A percentile compares a stretch with the other conserved stretches of the same genome.
phyloP scores from a whole-genome alignment of 2,797 vertebrate species.

The Geotrypetes seraphini region DNA sequence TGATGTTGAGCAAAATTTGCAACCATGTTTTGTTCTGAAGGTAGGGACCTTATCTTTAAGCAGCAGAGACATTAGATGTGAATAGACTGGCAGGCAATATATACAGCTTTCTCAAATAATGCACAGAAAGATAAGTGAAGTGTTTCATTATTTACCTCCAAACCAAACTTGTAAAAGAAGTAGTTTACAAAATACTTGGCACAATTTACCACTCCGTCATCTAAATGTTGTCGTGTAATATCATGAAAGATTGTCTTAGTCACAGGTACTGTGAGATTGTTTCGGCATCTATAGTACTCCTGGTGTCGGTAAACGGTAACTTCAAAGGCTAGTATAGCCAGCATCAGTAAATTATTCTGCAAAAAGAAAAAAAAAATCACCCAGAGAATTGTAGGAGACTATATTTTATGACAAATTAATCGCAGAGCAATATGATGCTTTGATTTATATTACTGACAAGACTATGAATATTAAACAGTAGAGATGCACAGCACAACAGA shows the following conservation, averaged over 20 bases:
- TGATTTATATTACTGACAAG: background rate
- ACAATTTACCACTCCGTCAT: slow-evolving; percentile 80
- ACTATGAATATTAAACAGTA: no score
- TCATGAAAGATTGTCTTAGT: slow-evolving; percentile 91
- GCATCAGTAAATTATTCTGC: slow-evolving; percentile 88
- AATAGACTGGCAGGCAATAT: no score
- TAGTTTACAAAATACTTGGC: slow-evolving; percentile 96
- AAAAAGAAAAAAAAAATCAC: slow-evolving; percentile 13
- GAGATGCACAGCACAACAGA: no score
- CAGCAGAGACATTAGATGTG: no score
- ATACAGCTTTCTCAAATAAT: background rate
- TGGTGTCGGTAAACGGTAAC: slow-evolving; percentile 94
- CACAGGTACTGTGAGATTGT: slow-evolving; percentile 78
- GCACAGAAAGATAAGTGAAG: no score
- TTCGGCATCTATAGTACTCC: slow-evolving; percentile 80
- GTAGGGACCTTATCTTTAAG: no score
- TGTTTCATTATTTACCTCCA: slow-evolving; percentile 85
- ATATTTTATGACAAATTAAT: background rate
- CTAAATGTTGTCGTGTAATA: slow-evolving; percentile 84
- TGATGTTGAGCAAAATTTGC: no score
- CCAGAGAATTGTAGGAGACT: background rate
- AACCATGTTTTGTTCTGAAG: no score
- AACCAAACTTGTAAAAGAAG: slow-evolving; percentile 97
- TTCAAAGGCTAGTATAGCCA: slow-evolving; percentile 87
- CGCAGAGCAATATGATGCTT: background rate